These are phyloP conservation scores for Stenoptilia bipunctidactyla DNA, from an alignment of 2,888 invertebrate genomes.

Conservation along the genomic window DNA sequence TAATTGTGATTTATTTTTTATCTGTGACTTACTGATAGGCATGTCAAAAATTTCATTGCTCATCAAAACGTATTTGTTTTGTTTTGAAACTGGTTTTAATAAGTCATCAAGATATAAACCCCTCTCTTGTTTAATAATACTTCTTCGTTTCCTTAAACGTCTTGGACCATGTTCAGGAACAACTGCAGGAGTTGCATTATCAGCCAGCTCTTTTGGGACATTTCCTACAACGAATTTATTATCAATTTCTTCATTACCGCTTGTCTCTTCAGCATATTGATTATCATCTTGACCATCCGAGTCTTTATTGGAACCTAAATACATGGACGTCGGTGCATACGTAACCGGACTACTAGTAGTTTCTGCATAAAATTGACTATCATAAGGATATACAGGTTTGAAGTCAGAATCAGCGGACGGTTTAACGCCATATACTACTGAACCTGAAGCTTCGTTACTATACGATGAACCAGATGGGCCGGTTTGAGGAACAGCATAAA, in stretches of 20 bases:
- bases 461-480: constrained; percentile 45
- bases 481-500: constrained; percentile 53
- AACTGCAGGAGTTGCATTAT: constrained; percentile 67
- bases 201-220: constrained; percentile 70
- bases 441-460: constrained; percentile 41
- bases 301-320: constrained; percentile 56
- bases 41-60: constrained; percentile 62
- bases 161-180: constrained; percentile 78
- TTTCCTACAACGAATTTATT: constrained; percentile 77
- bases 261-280: constrained; percentile 35
- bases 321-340: constrained; percentile 58
- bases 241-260: constrained; percentile 28
- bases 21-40: constrained; percentile 27
- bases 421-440: constrained; percentile 58
- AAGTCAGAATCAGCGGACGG: constrained; percentile 54
- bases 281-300: constrained; percentile 36
- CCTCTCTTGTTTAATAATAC: constrained; percentile 24
- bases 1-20: constrained; percentile 24
- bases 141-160: constrained; percentile 37
- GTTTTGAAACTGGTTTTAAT: constrained; percentile 39
- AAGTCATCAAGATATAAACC: constrained; percentile 38
- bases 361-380: constrained; percentile 50
- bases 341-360: constrained; percentile 48
- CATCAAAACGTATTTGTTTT: constrained; percentile 50
- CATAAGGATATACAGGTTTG: constrained; percentile 59